phyloP scores from a whole-genome alignment of 2,113 vertebrate genomes.

The Marmota monax region DNA sequence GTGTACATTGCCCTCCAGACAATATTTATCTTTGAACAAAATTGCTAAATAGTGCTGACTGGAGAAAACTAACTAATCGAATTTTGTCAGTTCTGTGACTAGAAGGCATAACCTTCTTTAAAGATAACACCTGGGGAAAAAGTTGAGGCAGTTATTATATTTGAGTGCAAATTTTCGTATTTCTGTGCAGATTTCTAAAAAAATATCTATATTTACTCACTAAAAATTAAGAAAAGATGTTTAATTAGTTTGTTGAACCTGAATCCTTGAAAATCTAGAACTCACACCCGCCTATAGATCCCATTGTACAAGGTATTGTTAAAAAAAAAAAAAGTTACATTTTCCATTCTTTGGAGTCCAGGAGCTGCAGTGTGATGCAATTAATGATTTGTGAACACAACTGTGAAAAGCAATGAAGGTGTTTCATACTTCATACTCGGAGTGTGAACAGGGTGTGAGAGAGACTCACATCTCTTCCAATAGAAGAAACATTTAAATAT shows the following conservation, averaged over 20 bases:
- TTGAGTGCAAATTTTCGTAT: background rate
- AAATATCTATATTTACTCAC: background rate
- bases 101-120: background rate
- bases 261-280: background rate
- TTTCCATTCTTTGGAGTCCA: background rate
- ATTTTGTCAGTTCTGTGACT: constrained; percentile 38
- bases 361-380: background rate
- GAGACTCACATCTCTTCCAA: background rate
- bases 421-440: background rate
- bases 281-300: background rate
- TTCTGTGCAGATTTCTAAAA: background rate
- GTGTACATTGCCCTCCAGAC: background rate
- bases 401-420: background rate
- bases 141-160: background rate
- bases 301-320: background rate
- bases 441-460: background rate
- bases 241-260: background rate
- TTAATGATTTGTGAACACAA: background rate
- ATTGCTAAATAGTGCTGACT: constrained; percentile 54
- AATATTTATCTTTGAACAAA: constrained; percentile 55
- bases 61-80: constrained; percentile 11
- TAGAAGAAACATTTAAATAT: background rate
- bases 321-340: background rate
- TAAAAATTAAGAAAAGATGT: background rate
- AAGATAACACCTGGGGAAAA: background rate